Conservation (phyloP, 2,888 invertebrate genomes). For the Athetis lepigone region DNA sequence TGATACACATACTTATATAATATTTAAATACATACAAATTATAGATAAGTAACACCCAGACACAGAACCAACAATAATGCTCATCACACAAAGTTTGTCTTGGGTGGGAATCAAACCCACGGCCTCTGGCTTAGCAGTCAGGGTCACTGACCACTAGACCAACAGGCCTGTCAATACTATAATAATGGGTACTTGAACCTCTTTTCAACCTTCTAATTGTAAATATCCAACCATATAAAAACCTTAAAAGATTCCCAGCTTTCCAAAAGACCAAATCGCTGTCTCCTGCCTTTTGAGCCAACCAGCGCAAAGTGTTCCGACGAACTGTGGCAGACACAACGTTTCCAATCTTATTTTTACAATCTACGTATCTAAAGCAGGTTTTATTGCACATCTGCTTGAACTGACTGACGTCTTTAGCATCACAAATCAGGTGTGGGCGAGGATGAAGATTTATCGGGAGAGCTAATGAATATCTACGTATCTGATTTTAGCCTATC, state of each 20-base stretch:
- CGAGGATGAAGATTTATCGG: background rate
- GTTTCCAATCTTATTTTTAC: conserved; percentile 83
- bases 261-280: conserved; percentile 21
- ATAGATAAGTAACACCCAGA: too few species aligned
- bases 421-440: conserved; percentile 30
- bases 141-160: too few species aligned
- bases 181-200: too few species aligned
- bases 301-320: conserved; percentile 69
- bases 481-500: background rate
- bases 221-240: background rate
- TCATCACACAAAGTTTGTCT: too few species aligned
- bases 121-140: too few species aligned
- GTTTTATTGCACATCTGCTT: conserved; percentile 67
- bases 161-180: too few species aligned
- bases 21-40: too few species aligned
- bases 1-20: too few species aligned
- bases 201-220: background rate
- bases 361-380: conserved; percentile 78
- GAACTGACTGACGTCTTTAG: conserved; percentile 38
- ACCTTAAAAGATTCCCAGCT: background rate
- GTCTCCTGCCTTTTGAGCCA: conserved; percentile 47
- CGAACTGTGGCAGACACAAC: conserved; percentile 72
- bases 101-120: too few species aligned
- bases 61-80: too few species aligned
- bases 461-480: background rate